A percentile compares a stretch with the other conserved stretches of the same genome.
These are phyloP conservation scores for Ophion obscuratus DNA, from an alignment of 2,888 invertebrate species.

Conservation along the genomic window DNA sequence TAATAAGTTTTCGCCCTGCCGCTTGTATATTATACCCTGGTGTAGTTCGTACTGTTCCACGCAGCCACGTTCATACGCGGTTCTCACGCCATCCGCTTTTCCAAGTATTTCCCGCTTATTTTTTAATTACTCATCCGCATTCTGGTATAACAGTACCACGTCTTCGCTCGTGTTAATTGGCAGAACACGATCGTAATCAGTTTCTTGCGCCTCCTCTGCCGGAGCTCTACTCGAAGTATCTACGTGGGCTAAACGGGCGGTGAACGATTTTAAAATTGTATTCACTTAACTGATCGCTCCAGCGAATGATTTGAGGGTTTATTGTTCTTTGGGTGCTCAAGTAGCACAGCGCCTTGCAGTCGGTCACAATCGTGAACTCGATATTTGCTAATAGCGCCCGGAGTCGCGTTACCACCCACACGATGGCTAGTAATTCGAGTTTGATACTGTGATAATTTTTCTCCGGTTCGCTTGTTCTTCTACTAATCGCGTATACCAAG, in stretches of 20 bases:
- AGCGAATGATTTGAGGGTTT: conserved; percentile 35
- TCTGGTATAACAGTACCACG: not conserved
- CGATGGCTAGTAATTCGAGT: conserved; percentile 44
- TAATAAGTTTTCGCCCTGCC: not conserved
- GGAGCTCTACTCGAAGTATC: conserved; percentile 68
- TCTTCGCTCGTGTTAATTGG: not conserved
- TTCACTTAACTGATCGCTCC: conserved; percentile 20
- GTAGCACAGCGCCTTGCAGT: conserved; percentile 23
- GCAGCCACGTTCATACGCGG: too few species aligned
- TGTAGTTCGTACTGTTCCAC: too few species aligned
- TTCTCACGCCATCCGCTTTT: not conserved
- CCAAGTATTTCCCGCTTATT: conserved; percentile 8
- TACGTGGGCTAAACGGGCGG: conserved; percentile 68
- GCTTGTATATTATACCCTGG: not conserved
- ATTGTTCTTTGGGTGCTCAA: conserved; percentile 22
- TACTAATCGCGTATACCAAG: conserved; percentile 71
- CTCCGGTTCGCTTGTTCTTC: conserved; percentile 70
- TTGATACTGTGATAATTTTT: conserved; percentile 70
- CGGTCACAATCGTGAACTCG: conserved; percentile 51
- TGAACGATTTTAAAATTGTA: conserved; percentile 63
- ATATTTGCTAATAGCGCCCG: conserved; percentile 22
- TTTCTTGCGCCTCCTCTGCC: not conserved
- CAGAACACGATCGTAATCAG: too few species aligned
- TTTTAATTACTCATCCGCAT: not conserved
- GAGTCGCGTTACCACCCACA: conserved; percentile 28